Conservation (phyloP, 2,797 vertebrate species). For the Microctenopoma lineatum region DNA sequence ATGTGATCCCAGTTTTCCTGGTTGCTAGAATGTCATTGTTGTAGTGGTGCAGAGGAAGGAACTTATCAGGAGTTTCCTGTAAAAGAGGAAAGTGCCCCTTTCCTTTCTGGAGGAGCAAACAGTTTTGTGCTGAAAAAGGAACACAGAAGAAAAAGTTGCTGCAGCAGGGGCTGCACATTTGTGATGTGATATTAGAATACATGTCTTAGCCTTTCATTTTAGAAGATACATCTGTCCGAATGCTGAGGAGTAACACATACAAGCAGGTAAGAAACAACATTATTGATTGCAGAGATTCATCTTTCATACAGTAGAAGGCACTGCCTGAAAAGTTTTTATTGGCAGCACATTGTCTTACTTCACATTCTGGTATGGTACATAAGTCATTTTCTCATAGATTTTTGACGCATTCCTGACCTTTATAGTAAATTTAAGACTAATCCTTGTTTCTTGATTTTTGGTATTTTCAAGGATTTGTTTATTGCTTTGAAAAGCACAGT, state of each 20-base stretch:
- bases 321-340: not conserved
- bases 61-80: constrained; percentile 85
- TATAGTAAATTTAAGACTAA: constrained; percentile 28
- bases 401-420: constrained; percentile 20
- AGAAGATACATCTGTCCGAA: constrained; percentile 18
- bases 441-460: not conserved
- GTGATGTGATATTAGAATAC: constrained; percentile 28
- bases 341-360: not conserved
- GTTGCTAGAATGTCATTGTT: constrained; percentile 80
- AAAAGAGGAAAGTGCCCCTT: constrained; percentile 79
- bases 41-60: constrained; percentile 83
- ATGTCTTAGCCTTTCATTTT: constrained; percentile 25
- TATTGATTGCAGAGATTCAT: not conserved
- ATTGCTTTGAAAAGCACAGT: not conserved
- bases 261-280: constrained; percentile 60
- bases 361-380: not conserved
- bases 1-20: constrained; percentile 80
- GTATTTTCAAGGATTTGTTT: constrained; percentile 7
- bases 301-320: not conserved
- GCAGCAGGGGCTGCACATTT: constrained; percentile 30
- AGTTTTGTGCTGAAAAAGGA: constrained; percentile 77
- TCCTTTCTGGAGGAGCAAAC: constrained; percentile 83
- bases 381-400: constrained; percentile 40
- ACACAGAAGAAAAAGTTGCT: constrained; percentile 48
- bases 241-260: constrained; percentile 11